Percentiles rank a stretch among this genome's conserved stretches.
These are phyloP conservation scores for Cydia amplana DNA, from an alignment of 1,140 invertebrate genomes.

Conservation along the genomic window DNA sequence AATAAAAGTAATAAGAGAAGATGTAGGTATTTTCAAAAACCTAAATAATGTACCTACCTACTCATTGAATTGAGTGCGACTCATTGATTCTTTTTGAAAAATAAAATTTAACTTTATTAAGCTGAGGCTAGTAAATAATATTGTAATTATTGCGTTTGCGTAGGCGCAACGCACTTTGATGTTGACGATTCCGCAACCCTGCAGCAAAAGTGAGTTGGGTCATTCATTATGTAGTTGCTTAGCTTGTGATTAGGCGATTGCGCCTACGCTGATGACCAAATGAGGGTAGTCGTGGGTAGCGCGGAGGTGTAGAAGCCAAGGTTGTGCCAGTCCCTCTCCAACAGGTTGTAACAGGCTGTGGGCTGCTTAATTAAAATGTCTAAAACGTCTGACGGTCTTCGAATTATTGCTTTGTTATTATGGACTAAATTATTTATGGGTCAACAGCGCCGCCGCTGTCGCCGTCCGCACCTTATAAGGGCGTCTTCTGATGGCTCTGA, in stretches of 20 bases:
- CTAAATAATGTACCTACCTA: no score
- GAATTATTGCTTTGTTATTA: constrained; percentile 45
- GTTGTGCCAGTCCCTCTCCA: constrained; percentile 69
- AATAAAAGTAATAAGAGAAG: no score
- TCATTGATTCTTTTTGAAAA: no score
- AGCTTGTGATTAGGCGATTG: constrained; percentile 65
- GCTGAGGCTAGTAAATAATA: constrained; percentile 42
- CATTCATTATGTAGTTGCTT: constrained; percentile 75
- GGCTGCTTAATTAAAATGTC: constrained; percentile 72
- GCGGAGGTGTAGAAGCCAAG: constrained; percentile 75
- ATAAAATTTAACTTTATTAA: neutral
- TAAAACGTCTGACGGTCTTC: constrained; percentile 54
- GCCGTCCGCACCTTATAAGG: constrained; percentile 25
- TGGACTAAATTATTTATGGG: constrained; percentile 41
- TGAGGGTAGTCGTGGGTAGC: constrained; percentile 75
- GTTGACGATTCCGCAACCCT: constrained; percentile 68
- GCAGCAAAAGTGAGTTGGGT: constrained; percentile 63
- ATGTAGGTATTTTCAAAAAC: no score
- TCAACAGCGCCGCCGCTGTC: constrained; percentile 34
- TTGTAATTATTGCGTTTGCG: constrained; percentile 60
- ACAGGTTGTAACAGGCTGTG: constrained; percentile 63
- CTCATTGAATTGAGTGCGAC: no score
- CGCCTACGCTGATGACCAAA: constrained; percentile 75
- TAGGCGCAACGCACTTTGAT: constrained; percentile 63
- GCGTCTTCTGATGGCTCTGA: constrained; percentile 4